phyloP scores from a whole-genome alignment of 2,113 vertebrate genomes.

The Oxygymnocypris stewartii region DNA sequence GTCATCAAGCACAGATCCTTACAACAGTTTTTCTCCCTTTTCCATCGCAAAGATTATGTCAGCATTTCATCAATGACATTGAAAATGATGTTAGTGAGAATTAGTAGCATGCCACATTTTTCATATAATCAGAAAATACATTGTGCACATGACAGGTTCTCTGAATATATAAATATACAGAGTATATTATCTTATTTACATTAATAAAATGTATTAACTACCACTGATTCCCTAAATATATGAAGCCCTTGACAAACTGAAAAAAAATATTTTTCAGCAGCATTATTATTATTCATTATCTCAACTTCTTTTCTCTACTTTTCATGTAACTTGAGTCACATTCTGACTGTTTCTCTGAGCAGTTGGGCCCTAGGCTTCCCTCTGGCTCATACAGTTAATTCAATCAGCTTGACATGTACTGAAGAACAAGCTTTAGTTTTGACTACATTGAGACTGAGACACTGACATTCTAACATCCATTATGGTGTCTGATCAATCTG shows the following conservation, averaged over 20 bases:
- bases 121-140: not conserved
- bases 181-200: not conserved
- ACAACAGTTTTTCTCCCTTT: not conserved
- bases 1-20: constrained; percentile 2
- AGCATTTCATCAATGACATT: not conserved
- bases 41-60: not conserved
- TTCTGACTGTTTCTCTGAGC: not conserved
- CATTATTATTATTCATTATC: not conserved
- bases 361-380: not conserved
- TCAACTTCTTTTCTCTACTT: not conserved
- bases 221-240: not conserved
- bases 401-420: constrained; percentile 15
- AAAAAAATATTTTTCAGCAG: not conserved
- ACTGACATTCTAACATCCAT: not conserved
- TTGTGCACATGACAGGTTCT: not conserved
- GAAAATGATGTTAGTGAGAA: not conserved
- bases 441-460: not conserved
- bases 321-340: not conserved
- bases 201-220: not conserved
- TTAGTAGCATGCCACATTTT: not conserved
- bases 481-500: not conserved
- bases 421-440: not conserved
- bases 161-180: not conserved
- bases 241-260: not conserved
- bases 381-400: constrained; percentile 37